phyloP scores from a whole-genome alignment of 2,113 vertebrate genomes.

The Halichoeres trimaculatus region DNA sequence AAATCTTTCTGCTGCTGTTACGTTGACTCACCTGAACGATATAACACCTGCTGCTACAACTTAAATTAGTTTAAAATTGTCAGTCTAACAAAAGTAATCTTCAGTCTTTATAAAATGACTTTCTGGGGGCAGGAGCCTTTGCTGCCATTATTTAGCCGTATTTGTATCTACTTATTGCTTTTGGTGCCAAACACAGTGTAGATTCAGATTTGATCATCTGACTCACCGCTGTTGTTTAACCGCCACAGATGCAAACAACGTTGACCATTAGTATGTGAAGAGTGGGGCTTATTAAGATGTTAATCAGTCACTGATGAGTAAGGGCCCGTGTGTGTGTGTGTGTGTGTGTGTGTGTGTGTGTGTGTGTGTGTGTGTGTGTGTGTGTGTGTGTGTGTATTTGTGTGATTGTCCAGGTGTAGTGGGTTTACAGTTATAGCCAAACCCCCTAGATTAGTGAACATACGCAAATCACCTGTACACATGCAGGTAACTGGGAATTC shows the following conservation, averaged over 20 bases:
- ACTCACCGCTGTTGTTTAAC: constrained; percentile 48
- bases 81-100: neutral
- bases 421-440: constrained; percentile 75
- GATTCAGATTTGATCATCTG: constrained; percentile 31
- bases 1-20: too few relatives aligned
- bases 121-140: neutral
- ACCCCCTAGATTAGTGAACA: constrained; percentile 64
- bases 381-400: constrained; percentile 11
- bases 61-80: too few relatives aligned
- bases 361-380: constrained; percentile 18
- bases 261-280: neutral
- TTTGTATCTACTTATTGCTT: neutral
- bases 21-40: too few relatives aligned
- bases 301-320: constrained; percentile 47
- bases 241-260: constrained; percentile 12
- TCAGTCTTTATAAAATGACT: neutral
- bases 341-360: constrained; percentile 1
- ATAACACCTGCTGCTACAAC: too few relatives aligned
- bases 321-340: constrained; percentile 20
- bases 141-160: neutral
- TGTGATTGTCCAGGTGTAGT: constrained; percentile 72
- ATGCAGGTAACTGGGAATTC: constrained; percentile 69
- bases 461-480: constrained; percentile 79
- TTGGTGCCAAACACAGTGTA: too few relatives aligned
- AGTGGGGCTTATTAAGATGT: constrained; percentile 24